phyloP scores from a whole-genome alignment of 2,888 invertebrate genomes.

The Pseudococcus viburni region DNA sequence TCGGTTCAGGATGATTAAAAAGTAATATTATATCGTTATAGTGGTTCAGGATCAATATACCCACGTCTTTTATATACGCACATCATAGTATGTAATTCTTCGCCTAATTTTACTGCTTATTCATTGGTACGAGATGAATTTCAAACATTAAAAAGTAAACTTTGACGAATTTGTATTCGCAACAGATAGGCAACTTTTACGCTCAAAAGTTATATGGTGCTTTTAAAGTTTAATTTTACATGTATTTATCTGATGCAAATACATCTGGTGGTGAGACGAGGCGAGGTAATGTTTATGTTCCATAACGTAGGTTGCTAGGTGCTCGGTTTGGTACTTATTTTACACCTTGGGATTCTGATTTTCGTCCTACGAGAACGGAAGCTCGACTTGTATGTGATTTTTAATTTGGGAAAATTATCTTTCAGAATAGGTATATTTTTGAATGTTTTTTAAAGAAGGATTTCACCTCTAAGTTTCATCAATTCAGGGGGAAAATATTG shows the following conservation, averaged over 20 bases:
- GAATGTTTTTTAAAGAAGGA: too few relatives aligned
- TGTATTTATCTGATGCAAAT: not conserved
- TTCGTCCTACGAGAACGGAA: too few relatives aligned
- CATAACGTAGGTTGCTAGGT: too few relatives aligned
- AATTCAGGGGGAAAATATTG: too few relatives aligned
- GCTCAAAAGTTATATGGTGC: not conserved
- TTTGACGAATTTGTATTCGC: conserved; percentile 29
- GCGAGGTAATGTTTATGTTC: too few relatives aligned
- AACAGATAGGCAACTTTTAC: not conserved
- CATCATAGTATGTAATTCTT: conserved; percentile 6
- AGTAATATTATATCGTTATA: not conserved
- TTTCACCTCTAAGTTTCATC: too few relatives aligned
- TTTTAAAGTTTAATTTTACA: conserved; percentile 35
- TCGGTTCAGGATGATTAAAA: not conserved
- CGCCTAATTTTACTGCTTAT: not conserved
- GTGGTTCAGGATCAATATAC: not conserved
- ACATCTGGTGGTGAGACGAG: too few relatives aligned
- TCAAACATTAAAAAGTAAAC: conserved; percentile 23
- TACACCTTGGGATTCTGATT: too few relatives aligned
- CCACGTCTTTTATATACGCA: not conserved
- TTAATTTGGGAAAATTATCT: too few relatives aligned
- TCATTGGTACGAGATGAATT: not conserved
- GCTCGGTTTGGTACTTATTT: too few relatives aligned
- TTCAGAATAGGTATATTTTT: too few relatives aligned
- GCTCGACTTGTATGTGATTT: too few relatives aligned